Conservation (phyloP, 2,113 vertebrate species). For the Oncorhynchus gorbuscha region DNA sequence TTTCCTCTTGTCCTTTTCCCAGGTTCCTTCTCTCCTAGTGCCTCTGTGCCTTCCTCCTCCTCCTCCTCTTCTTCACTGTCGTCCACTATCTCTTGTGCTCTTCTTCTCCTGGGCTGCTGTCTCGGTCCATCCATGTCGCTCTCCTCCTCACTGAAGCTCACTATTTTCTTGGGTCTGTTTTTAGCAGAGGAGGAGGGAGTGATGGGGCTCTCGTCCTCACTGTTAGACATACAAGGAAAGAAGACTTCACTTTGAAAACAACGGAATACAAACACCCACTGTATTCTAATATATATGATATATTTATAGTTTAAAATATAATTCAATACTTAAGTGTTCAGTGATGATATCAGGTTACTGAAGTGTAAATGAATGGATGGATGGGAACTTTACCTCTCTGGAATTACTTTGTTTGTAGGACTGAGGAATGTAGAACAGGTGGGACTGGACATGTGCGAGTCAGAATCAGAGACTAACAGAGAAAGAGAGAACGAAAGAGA, state of each 20-base stretch:
- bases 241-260: conserved; percentile 1
- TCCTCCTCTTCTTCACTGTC: conserved; percentile 40
- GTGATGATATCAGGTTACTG: too few relatives aligned
- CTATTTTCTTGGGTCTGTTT: conserved; percentile 41
- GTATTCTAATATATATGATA: background rate
- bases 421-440: conserved; percentile 66
- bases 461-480: conserved; percentile 54
- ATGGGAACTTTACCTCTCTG: conserved; percentile 68
- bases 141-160: conserved; percentile 42
- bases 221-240: conserved; percentile 39
- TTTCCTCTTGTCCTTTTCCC: conserved; percentile 7
- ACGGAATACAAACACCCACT: background rate
- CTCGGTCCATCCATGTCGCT: conserved; percentile 27
- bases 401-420: conserved; percentile 63
- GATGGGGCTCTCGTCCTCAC: conserved; percentile 71
- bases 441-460: conserved; percentile 57
- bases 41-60: conserved; percentile 1
- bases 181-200: conserved; percentile 53
- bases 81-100: conserved; percentile 15
- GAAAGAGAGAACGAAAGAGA: background rate
- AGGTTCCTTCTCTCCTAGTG: conserved; percentile 1
- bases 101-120: conserved; percentile 45
- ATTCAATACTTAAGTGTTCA: background rate
- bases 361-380: background rate
- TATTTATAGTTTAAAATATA: background rate